Evolutionary conservation across 2,888 invertebrate genomes (phyloP).

Genomic region (Heliconius ismenius): DNA sequence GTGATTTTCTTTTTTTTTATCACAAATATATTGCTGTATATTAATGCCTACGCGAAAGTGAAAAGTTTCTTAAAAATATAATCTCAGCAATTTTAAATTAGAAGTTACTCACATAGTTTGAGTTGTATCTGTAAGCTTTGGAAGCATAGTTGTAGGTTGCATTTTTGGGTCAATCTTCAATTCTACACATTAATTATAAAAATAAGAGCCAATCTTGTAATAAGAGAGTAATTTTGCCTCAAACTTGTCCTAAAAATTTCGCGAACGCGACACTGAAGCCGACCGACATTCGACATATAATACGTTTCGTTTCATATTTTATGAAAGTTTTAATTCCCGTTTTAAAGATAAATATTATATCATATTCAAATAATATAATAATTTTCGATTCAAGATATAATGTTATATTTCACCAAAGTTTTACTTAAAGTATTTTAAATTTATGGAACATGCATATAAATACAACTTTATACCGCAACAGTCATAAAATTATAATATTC

Average conservation of each 20-base stretch:
- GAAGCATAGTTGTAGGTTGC: slow-evolving; percentile 73
- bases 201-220: slow-evolving; percentile 48
- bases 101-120: slow-evolving; percentile 75
- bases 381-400: neutral
- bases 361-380: neutral
- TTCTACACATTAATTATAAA: slow-evolving; percentile 65
- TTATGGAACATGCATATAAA: neutral
- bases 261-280: slow-evolving; percentile 65
- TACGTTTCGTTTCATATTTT: slow-evolving; percentile 28
- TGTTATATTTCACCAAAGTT: too few relatives aligned
- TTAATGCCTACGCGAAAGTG: neutral
- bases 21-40: neutral
- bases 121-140: slow-evolving; percentile 71
- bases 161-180: slow-evolving; percentile 58
- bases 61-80: slow-evolving; percentile 23
- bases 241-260: slow-evolving; percentile 58
- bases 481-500: slow-evolving; percentile 7
- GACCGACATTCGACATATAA: slow-evolving; percentile 61
- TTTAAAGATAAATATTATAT: neutral
- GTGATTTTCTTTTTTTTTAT: neutral
- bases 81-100: slow-evolving; percentile 33
- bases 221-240: slow-evolving; percentile 55
- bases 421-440: neutral
- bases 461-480: neutral
- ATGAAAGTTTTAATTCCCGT: neutral